Conservation (phyloP, 2,888 invertebrate genomes). For the Lepidocyrtoides sp. region DNA sequence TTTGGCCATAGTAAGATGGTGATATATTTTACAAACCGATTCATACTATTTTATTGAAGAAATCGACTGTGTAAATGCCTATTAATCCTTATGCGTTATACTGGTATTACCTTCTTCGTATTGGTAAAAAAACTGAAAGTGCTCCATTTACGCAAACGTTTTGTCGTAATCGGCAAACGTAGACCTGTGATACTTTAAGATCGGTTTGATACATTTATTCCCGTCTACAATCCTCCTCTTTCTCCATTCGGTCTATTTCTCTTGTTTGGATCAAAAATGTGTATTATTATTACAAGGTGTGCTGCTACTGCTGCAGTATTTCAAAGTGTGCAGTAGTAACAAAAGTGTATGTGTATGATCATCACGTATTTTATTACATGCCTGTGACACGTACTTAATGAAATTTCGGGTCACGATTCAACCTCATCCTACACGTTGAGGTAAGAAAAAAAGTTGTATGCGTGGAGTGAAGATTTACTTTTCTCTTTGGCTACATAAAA, state of each 20-base stretch:
- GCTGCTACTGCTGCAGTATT: slow-evolving; percentile 11
- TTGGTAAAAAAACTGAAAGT: slow-evolving; percentile 20
- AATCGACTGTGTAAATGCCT: slow-evolving; percentile 17
- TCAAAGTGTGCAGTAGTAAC: slow-evolving; percentile 47
- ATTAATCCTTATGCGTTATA: too few species aligned
- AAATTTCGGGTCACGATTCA: slow-evolving; percentile 83
- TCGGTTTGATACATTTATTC: too few species aligned
- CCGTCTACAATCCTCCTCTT: too few species aligned
- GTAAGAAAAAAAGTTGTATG: slow-evolving; percentile 47
- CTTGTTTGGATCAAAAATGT: too few species aligned
- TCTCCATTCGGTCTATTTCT: too few species aligned
- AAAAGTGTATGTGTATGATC: slow-evolving; percentile 80
- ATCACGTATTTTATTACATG: slow-evolving; percentile 83
- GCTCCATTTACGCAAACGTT: slow-evolving; percentile 26
- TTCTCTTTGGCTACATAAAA: slow-evolving; percentile 6
- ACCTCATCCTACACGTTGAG: slow-evolving; percentile 62
- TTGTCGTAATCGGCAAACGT: not conserved
- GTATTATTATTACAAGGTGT: slow-evolving; percentile 50
- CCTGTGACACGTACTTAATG: slow-evolving; percentile 83
- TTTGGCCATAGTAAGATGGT: slow-evolving; percentile 1
- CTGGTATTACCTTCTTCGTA: not conserved
- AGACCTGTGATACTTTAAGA: too few species aligned
- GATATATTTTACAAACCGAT: not conserved
- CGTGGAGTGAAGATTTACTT: slow-evolving; percentile 9
- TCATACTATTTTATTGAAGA: not conserved